A percentile compares a stretch with the other conserved stretches of the same genome.
Conservation (phyloP, 2,797 vertebrate species). For the Sebastes hubbsi region DNA sequence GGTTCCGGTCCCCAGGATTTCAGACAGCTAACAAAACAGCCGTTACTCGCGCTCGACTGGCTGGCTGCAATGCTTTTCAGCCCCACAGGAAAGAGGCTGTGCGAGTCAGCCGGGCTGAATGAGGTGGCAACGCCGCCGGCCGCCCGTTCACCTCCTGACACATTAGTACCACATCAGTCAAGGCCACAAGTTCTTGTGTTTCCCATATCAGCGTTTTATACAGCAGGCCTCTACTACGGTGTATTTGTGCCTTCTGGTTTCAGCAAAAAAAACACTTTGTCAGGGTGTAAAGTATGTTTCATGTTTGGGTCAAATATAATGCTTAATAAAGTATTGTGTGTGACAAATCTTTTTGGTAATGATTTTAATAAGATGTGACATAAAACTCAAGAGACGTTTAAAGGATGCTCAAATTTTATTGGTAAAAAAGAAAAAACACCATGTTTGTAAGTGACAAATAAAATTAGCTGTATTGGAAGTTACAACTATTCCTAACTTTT, state of each 20-base stretch:
- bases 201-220: slow-evolving; percentile 63
- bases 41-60: slow-evolving; percentile 91
- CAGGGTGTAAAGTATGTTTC: slow-evolving; percentile 13
- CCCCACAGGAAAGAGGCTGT: slow-evolving; percentile 87
- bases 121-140: slow-evolving; percentile 76
- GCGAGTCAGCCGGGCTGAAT: slow-evolving; percentile 84
- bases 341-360: slow-evolving; percentile 14
- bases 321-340: slow-evolving; percentile 59
- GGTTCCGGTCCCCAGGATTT: slow-evolving; percentile 93
- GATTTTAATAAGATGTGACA: slow-evolving; percentile 28
- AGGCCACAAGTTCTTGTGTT: slow-evolving; percentile 53
- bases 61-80: slow-evolving; percentile 93
- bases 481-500: neutral
- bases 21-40: slow-evolving; percentile 96
- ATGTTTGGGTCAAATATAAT: slow-evolving; percentile 11
- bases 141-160: slow-evolving; percentile 75
- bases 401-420: slow-evolving; percentile 69
- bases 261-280: neutral
- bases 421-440: slow-evolving; percentile 53
- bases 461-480: slow-evolving; percentile 26
- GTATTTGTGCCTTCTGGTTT: slow-evolving; percentile 43
- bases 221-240: slow-evolving; percentile 10
- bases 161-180: slow-evolving; percentile 54
- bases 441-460: slow-evolving; percentile 49
- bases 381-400: slow-evolving; percentile 41